Evolutionary conservation across 2,888 invertebrate species (phyloP), one percentile per base, ranked within the genome.

Genomic region (Harpalus rufipes): DNA sequence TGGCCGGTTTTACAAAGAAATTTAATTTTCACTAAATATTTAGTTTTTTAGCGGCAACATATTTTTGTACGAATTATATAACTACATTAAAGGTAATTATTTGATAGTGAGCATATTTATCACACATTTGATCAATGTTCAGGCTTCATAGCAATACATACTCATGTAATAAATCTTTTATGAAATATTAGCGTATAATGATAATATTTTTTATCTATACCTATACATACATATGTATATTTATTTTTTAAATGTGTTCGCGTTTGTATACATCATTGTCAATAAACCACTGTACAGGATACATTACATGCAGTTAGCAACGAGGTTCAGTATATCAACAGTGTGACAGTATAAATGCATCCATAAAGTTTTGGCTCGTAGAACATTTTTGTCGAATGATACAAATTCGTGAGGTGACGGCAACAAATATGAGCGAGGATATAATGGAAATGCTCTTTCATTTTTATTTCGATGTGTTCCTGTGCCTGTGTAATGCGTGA

Each of bases 361-460:
- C 44, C 72, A 74, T 74, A 44, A 74, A 74, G 25, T 74, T 68
- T 16, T 74, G 44, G 72, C 10, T 74, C 72, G 39, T 79, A 61
- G 32, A 79, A 79, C 61, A 61, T 79, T 79, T 79, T 78, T 78
- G 12, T 21, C 58, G 58, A 68, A 58, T 51, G 51, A 12, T 56
- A 56, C 25, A 56, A 21, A 14, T 51, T 14, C 39, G 51, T 21
- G 76, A 18, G 25, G 76, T 12, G 25, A 58, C 56, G 56, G 56
- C 25, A 32, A 18, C 32, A 25, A 44, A 72, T 72, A n/a, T 39
- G 56, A 76, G 16, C 56, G 56, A 18, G 18, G 18, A 39, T 14
- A 10, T 78, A 78, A 78, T 78, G 78, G 78, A 78, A 78, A 78
- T 78, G 78, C 58, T 56, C 56, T 78, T 78, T 78, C 51, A 78